These are phyloP conservation scores for Apostichopus californicus DNA, from an alignment of 35 echinoderm and acorn worm species.

Conservation along the genomic window DNA sequence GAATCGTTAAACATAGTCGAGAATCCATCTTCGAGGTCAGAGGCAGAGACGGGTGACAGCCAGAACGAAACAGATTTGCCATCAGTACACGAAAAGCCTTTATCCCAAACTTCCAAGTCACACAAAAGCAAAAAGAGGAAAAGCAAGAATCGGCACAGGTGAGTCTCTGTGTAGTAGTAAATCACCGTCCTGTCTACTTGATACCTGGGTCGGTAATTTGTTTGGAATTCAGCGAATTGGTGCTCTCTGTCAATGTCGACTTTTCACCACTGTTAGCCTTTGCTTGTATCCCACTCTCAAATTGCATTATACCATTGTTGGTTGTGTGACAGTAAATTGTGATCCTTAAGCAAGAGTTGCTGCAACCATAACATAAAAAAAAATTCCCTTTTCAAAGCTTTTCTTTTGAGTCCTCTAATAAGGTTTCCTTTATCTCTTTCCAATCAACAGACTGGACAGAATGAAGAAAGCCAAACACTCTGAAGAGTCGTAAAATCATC, in stretches of 20 bases:
- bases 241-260: no score
- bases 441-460: constrained; percentile 17
- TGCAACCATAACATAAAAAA: no score
- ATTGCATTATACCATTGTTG: no score
- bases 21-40: constrained; percentile 56
- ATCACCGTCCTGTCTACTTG: no score
- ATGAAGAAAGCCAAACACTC: constrained; percentile 56
- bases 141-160: constrained; percentile 96
- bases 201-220: no score
- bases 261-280: no score
- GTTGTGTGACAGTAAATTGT: no score
- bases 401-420: not conserved
- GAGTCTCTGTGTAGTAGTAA: not conserved
- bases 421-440: not conserved
- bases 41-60: constrained; percentile 65
- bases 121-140: constrained; percentile 98
- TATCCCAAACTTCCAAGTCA: constrained; percentile 65
- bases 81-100: constrained; percentile 30
- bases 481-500: constrained; percentile 11
- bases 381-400: no score
- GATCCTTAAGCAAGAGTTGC: no score
- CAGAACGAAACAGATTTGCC: constrained; percentile 46
- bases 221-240: no score
- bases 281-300: no score
- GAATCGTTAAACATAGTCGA: constrained; percentile 54